Evolutionary conservation across 2,113 vertebrate species (phyloP).

Genomic region (Hyaena hyaena): DNA sequence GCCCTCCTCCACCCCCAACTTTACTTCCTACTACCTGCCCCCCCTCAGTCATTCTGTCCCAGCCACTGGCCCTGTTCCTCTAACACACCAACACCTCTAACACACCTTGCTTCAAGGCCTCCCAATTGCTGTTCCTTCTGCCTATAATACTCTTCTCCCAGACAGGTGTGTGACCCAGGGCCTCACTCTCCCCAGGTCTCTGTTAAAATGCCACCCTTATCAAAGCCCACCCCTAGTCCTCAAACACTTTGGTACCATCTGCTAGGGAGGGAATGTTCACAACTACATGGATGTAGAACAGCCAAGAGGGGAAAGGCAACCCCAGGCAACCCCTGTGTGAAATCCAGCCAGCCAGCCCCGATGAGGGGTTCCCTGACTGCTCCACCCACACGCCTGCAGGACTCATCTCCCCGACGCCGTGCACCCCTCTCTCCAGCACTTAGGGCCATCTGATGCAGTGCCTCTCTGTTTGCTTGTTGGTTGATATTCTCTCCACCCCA

Average conservation of each 20-base stretch:
- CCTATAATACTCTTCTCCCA: background rate
- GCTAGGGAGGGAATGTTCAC: background rate
- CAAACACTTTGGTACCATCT: background rate
- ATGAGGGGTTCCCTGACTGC: background rate
- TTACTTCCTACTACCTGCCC: background rate
- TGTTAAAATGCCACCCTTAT: background rate
- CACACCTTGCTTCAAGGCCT: background rate
- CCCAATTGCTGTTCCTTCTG: background rate
- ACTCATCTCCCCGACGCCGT: background rate
- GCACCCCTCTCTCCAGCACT: background rate
- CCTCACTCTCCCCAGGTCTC: background rate
- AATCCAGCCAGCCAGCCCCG: background rate
- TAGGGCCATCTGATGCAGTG: too few species aligned
- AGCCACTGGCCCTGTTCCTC: background rate
- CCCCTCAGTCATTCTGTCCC: background rate
- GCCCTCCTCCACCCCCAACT: background rate
- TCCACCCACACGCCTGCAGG: too few species aligned
- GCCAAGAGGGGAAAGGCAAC: background rate
- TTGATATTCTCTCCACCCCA: background rate
- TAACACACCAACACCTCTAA: background rate
- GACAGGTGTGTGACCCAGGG: too few species aligned
- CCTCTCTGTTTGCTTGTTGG: background rate
- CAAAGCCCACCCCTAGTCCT: background rate
- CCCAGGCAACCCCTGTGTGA: background rate
- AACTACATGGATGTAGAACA: background rate